Conservation (phyloP, 2,113 vertebrate species). For the Prochilodus magdalenae region DNA sequence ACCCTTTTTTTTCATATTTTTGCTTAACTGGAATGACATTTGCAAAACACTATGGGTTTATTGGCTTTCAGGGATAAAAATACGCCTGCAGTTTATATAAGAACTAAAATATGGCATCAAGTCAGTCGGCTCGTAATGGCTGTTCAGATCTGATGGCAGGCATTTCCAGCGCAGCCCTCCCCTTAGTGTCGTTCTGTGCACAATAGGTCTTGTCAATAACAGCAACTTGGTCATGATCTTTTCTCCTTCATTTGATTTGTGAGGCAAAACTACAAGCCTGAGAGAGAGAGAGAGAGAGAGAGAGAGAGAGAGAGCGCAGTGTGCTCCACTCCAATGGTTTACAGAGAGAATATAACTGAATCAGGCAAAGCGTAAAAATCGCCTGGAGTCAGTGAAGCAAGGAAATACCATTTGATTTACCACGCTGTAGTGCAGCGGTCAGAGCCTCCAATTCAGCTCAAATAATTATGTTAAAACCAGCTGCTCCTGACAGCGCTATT, state of each 20-base stretch:
- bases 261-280: conserved; percentile 25
- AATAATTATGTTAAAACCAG: conserved; percentile 64
- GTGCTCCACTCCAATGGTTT: conserved; percentile 15
- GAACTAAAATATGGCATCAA: conserved; percentile 49
- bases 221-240: conserved; percentile 44
- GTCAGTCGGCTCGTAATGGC: conserved; percentile 40
- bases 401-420: conserved; percentile 53
- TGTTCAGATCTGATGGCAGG: conserved; percentile 45
- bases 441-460: conserved; percentile 47
- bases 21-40: conserved; percentile 61
- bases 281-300: conserved; percentile 17
- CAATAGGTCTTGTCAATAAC: conserved; percentile 48
- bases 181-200: conserved; percentile 25
- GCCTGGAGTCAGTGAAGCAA: conserved; percentile 43
- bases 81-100: conserved; percentile 60
- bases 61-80: conserved; percentile 60
- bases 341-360: conserved; percentile 42
- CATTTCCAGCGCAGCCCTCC: conserved; percentile 36
- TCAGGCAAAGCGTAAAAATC: conserved; percentile 45
- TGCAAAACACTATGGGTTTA: conserved; percentile 67
- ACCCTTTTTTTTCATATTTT: conserved; percentile 41
- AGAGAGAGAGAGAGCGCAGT: conserved; percentile 16
- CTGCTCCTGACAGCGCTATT: conserved; percentile 55
- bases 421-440: conserved; percentile 38
- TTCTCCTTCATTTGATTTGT: conserved; percentile 50